Evolutionary conservation across 2,888 invertebrate species (phyloP).

Genomic region (Noctua janthe): DNA sequence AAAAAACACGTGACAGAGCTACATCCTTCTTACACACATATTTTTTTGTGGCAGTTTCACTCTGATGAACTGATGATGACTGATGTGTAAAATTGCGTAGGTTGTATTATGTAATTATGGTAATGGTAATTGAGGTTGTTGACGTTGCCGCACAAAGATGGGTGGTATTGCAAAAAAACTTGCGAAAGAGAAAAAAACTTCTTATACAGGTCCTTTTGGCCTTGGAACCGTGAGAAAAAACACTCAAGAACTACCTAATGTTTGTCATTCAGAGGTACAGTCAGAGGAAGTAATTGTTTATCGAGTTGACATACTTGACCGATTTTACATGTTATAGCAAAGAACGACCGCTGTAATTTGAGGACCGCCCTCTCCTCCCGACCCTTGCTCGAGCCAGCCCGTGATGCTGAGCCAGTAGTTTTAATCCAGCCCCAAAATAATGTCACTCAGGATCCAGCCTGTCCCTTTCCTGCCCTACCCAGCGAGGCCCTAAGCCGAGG

Average conservation of each 20-base stretch:
- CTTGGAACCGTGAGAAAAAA: slow-evolving; percentile 5
- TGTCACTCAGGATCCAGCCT: too few relatives aligned
- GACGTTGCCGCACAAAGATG: slow-evolving; percentile 8
- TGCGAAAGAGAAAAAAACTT: background rate
- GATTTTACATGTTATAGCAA: too few relatives aligned
- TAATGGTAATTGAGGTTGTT: slow-evolving; percentile 24
- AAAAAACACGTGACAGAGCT: background rate
- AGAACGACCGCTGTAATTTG: background rate
- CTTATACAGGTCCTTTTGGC: background rate
- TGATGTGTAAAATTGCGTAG: slow-evolving; percentile 11
- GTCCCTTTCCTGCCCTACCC: too few relatives aligned
- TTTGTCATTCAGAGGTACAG: slow-evolving; percentile 13
- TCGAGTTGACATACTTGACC: background rate
- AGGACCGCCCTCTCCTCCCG: too few relatives aligned
- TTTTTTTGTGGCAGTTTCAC: slow-evolving; percentile 17
- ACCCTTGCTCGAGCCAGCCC: too few relatives aligned
- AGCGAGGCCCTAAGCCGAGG: too few relatives aligned
- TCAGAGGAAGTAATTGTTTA: background rate
- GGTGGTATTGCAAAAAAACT: slow-evolving; percentile 9
- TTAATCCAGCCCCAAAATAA: too few relatives aligned
- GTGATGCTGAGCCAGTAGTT: too few relatives aligned
- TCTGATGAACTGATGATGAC: background rate
- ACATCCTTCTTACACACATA: slow-evolving; percentile 10
- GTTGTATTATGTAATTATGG: slow-evolving; percentile 15
- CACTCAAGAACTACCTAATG: background rate